Percentiles rank a stretch among this genome's conserved stretches.
These are phyloP conservation scores for Ictalurus punctatus DNA, from an alignment of 2,113 vertebrate species.

Conservation along the genomic window DNA sequence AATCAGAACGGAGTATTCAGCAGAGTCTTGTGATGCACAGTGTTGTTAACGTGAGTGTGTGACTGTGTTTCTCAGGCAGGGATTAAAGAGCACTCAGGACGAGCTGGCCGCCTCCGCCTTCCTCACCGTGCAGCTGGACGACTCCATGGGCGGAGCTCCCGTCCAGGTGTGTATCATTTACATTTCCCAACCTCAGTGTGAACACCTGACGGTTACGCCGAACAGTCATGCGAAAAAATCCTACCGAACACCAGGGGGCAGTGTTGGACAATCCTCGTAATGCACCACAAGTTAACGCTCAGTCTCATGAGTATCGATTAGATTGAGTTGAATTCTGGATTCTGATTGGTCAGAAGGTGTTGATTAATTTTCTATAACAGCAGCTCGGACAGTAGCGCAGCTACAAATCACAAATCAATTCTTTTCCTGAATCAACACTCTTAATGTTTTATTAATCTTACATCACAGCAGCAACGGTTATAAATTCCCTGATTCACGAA, in stretches of 20 bases:
- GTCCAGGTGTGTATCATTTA: constrained; percentile 67
- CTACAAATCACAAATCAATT: too few species aligned
- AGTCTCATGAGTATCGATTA: not conserved
- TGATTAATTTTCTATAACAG: too few species aligned
- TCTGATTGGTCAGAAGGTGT: not conserved
- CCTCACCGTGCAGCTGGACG: constrained; percentile 70
- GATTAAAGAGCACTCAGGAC: constrained; percentile 65
- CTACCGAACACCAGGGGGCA: not conserved
- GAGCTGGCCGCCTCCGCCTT: constrained; percentile 71
- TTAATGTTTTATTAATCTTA: not conserved
- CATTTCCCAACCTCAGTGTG: not conserved
- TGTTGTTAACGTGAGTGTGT: constrained; percentile 3
- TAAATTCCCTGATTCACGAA: too few species aligned
- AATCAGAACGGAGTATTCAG: not conserved
- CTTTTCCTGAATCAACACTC: not conserved
- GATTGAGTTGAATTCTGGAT: not conserved
- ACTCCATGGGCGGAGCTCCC: constrained; percentile 69
- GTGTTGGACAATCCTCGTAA: not conserved
- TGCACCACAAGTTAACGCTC: too few species aligned
- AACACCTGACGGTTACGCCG: not conserved
- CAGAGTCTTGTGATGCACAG: not conserved
- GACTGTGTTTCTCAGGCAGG: constrained; percentile 68
- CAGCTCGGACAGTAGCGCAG: too few species aligned
- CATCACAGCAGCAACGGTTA: not conserved
- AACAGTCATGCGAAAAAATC: not conserved